Evolutionary conservation across 2,797 vertebrate species (phyloP).

Genomic region (Cirrhinus molitorella): DNA sequence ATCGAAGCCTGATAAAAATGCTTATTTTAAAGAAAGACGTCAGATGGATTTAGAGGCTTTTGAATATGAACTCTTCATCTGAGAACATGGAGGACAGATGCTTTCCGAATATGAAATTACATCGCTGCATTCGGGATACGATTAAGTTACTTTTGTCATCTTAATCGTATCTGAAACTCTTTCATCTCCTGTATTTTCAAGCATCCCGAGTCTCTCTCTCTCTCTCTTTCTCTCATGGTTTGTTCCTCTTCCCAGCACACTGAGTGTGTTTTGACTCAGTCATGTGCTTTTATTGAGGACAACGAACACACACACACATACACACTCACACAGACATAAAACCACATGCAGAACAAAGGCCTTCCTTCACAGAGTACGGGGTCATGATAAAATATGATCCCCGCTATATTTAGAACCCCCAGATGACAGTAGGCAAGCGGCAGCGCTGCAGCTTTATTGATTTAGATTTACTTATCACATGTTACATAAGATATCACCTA

Average conservation of each 20-base stretch:
- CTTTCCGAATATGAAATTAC: not conserved
- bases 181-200: constrained; percentile 3
- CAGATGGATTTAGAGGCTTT: too few species aligned
- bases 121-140: not conserved
- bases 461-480: constrained; percentile 19
- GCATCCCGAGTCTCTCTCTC: not conserved
- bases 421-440: constrained; percentile 31
- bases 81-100: not conserved
- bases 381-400: constrained; percentile 50
- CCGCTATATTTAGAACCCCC: constrained; percentile 48
- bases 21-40: too few species aligned
- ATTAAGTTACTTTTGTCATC: constrained; percentile 22
- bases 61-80: too few species aligned
- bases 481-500: constrained; percentile 29
- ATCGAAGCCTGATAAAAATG: too few species aligned
- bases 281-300: constrained; percentile 50
- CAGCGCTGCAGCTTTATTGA: constrained; percentile 23
- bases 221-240: not conserved
- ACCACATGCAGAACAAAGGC: constrained; percentile 46
- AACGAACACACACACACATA: constrained; percentile 46
- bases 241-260: constrained; percentile 23
- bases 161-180: constrained; percentile 23
- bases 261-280: constrained; percentile 42
- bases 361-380: constrained; percentile 43
- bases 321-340: constrained; percentile 10